These are phyloP conservation scores for Tolypeutes matacus DNA, from an alignment of 2,797 vertebrate species.

Conservation along the genomic window DNA sequence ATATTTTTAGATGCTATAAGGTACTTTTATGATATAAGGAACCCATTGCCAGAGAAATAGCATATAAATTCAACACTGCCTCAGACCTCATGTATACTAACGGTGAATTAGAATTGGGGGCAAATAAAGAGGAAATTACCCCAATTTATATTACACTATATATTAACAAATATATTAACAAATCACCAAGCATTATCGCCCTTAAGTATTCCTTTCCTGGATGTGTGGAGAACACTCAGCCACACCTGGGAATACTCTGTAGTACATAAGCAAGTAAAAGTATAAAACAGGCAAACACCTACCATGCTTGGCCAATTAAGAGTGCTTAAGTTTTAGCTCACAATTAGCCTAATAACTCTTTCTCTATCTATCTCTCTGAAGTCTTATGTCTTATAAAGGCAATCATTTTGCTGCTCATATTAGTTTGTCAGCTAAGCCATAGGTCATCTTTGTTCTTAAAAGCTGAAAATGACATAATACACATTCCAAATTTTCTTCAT, in stretches of 20 bases:
- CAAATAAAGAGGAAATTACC: neutral
- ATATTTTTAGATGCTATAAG: neutral
- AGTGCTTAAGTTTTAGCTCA: neutral
- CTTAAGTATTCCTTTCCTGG: neutral
- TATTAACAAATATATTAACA: neutral
- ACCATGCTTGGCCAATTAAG: neutral
- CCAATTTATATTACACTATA: neutral
- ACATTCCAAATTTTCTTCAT: neutral
- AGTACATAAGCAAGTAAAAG: neutral
- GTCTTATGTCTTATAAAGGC: neutral
- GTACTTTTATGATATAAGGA: neutral
- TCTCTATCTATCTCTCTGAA: neutral
- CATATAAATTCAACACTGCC: neutral
- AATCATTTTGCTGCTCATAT: neutral
- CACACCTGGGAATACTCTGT: neutral
- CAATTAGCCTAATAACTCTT: neutral
- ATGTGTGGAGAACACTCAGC: neutral
- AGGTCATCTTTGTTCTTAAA: conserved; percentile 43
- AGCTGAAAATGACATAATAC: neutral
- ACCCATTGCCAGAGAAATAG: neutral
- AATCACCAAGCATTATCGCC: neutral
- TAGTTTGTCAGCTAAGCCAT: conserved; percentile 4
- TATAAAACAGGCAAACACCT: neutral
- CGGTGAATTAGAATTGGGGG: neutral
- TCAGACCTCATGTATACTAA: neutral